Conservation (phyloP, 2,113 vertebrate species). For the Tetrao urogallus region DNA sequence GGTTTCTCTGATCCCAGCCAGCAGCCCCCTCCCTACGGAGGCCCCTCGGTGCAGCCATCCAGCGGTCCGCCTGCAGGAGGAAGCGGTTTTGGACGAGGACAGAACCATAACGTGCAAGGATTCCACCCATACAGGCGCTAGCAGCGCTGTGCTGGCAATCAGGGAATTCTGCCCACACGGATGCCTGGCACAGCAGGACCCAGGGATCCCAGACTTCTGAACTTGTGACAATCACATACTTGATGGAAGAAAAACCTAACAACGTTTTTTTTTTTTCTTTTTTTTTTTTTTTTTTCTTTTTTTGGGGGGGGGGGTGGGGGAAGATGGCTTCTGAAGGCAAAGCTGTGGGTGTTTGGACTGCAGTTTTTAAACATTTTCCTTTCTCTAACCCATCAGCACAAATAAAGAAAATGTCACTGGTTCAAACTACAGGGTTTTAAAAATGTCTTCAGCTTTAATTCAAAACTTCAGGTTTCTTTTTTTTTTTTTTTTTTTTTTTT, state of each 20-base stretch:
- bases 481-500: conserved; percentile 81
- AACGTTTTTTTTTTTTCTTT: conserved; percentile 72
- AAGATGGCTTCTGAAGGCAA: conserved; percentile 75
- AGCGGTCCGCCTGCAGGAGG: conserved; percentile 87
- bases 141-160: conserved; percentile 73
- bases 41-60: conserved; percentile 88
- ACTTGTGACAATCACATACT: conserved; percentile 87
- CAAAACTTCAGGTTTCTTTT: conserved; percentile 84
- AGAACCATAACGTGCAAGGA: conserved; percentile 98
- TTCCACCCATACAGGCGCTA: conserved; percentile 99
- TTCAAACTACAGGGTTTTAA: conserved; percentile 96
- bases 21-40: conserved; percentile 87
- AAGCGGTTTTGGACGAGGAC: conserved; percentile 91
- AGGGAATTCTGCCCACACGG: conserved; percentile 85
- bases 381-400: conserved; percentile 99
- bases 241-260: conserved; percentile 79
- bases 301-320: background rate
- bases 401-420: conserved; percentile 90
- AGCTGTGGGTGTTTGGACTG: conserved; percentile 91
- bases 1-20: conserved; percentile 95
- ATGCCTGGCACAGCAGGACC: conserved; percentile 74
- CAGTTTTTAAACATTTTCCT: conserved; percentile 93
- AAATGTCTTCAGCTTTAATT: conserved; percentile 97
- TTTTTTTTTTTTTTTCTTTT: too few relatives aligned
- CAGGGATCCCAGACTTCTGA: conserved; percentile 80